These are phyloP conservation scores for Delichon dasypus DNA, from an alignment of 2,797 vertebrate species.

Conservation along the genomic window DNA sequence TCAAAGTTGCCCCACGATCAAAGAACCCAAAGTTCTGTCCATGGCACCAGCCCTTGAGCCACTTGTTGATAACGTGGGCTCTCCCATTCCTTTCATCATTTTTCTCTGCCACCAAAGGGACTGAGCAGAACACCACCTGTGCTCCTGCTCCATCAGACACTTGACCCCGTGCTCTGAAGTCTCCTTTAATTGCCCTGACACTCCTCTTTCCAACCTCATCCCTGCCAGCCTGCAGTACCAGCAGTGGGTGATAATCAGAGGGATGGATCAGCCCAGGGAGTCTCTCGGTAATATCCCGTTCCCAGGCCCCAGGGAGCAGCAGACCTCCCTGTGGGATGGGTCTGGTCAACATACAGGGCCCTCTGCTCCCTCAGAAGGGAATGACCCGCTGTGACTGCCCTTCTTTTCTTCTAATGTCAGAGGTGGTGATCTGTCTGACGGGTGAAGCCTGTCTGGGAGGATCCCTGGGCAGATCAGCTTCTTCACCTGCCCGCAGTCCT, in stretches of 20 bases:
- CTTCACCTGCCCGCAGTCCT: background rate
- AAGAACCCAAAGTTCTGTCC: background rate
- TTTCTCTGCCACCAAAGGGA: background rate
- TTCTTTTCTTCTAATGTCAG: background rate
- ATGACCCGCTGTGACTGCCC: background rate
- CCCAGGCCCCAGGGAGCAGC: background rate
- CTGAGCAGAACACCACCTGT: background rate
- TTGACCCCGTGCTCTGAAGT: background rate
- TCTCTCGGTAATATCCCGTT: background rate
- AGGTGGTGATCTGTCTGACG: background rate
- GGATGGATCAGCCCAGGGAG: background rate
- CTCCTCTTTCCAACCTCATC: background rate
- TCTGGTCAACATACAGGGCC: rapidly evolving
- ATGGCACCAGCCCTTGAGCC: background rate
- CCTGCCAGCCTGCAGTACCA: background rate
- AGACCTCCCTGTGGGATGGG: background rate
- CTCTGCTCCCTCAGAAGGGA: background rate
- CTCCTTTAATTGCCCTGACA: background rate
- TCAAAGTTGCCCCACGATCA: background rate
- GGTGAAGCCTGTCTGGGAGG: background rate
- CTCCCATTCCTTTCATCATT: background rate
- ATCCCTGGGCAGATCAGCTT: background rate
- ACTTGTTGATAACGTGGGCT: too few relatives aligned
- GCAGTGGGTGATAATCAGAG: background rate
- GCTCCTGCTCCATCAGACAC: background rate